phyloP scores from a whole-genome alignment of 2,888 invertebrate species.

The Zygothrica quintamaculata region DNA sequence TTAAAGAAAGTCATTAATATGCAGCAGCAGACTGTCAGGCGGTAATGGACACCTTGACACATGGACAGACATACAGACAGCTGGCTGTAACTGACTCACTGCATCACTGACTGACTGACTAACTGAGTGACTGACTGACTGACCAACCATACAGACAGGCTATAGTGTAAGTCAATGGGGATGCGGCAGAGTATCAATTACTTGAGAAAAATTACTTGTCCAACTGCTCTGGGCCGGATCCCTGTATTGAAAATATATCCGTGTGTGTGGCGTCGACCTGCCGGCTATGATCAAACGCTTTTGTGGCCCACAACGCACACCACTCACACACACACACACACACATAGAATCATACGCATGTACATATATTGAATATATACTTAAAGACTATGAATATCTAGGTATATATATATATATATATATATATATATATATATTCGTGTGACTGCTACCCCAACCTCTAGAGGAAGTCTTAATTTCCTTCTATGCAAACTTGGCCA shows the following conservation, averaged over 20 bases:
- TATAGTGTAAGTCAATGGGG: conserved; percentile 60
- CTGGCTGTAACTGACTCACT: conserved; percentile 59
- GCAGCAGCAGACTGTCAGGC: conserved; percentile 80
- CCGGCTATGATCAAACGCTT: conserved; percentile 71
- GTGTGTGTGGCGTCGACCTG: conserved; percentile 50
- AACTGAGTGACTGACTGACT: neutral
- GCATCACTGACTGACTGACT: neutral
- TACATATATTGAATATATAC: conserved; percentile 33
- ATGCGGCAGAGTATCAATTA: conserved; percentile 81
- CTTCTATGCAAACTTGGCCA: conserved; percentile 69
- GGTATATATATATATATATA: neutral
- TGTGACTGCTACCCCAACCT: conserved; percentile 4
- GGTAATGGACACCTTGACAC: conserved; percentile 58
- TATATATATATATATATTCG: neutral
- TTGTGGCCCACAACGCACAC: conserved; percentile 36
- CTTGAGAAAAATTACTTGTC: conserved; percentile 81
- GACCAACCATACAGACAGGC: conserved; percentile 39
- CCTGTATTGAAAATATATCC: conserved; percentile 39
- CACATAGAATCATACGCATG: neutral
- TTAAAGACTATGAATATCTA: conserved; percentile 30
- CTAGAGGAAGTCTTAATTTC: conserved; percentile 73
- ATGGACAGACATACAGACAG: conserved; percentile 44
- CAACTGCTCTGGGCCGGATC: conserved; percentile 38
- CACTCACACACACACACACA: conserved; percentile 7
- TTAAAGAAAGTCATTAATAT: conserved; percentile 81